phyloP scores from a whole-genome alignment of 2,888 invertebrate genomes.

The Apocheima hispidaria region DNA sequence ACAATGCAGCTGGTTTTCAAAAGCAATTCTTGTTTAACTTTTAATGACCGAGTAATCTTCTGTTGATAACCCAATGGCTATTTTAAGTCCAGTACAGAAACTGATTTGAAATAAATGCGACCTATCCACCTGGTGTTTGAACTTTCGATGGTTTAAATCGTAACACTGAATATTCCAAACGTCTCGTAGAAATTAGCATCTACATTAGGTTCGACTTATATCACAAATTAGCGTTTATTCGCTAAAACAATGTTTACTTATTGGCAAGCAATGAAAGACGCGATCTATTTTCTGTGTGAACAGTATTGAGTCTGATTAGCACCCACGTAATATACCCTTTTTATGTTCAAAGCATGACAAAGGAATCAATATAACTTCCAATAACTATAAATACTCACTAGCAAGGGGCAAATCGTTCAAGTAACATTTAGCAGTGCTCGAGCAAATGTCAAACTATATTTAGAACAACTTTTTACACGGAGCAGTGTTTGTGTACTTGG shows the following conservation, averaged over 20 bases:
- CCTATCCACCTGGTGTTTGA: constrained; percentile 9
- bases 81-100: constrained; percentile 11
- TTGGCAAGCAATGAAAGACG: constrained; percentile 12
- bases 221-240: constrained; percentile 8
- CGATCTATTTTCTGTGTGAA: constrained; percentile 17
- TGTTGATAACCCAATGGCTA: constrained; percentile 18
- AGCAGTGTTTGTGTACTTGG: constrained; percentile 29
- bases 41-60: constrained; percentile 9
- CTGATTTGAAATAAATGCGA: not conserved
- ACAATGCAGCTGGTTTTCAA: constrained; percentile 10
- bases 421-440: constrained; percentile 26
- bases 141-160: constrained; percentile 1
- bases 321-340: not conserved
- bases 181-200: constrained; percentile 26
- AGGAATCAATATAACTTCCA: not conserved
- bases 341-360: not conserved
- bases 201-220: constrained; percentile 29
- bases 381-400: constrained; percentile 12
- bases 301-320: not conserved
- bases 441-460: constrained; percentile 35
- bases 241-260: constrained; percentile 21
- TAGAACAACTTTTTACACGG: constrained; percentile 30
- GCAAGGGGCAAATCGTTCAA: constrained; percentile 24
- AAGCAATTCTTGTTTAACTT: constrained; percentile 4
- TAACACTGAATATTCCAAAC: constrained; percentile 15